Evolutionary conservation across 1,140 invertebrate species (phyloP).

Genomic region (Aphidius ervi): DNA sequence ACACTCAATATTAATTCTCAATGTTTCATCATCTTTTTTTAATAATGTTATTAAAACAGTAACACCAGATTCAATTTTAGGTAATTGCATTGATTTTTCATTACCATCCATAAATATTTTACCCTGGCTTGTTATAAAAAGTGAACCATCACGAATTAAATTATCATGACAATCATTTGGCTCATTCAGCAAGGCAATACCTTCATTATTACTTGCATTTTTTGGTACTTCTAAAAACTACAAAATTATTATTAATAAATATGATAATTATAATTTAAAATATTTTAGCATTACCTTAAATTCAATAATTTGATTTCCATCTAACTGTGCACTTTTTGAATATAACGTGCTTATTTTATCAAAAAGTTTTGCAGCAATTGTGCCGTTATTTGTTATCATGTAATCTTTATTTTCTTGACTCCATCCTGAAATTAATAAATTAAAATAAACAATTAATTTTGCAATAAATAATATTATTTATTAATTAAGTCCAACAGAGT

Average conservation of each 20-base stretch:
- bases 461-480: too few species aligned
- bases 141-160: slow-evolving; percentile 23
- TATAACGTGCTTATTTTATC: slow-evolving; percentile 28
- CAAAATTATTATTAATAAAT: too few species aligned
- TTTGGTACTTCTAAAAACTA: slow-evolving; percentile 27
- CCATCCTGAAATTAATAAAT: slow-evolving; percentile 21
- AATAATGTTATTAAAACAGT: slow-evolving; percentile 25
- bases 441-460: slow-evolving; percentile 10
- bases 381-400: slow-evolving; percentile 26
- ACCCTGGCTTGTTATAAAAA: slow-evolving; percentile 31
- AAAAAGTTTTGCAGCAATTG: slow-evolving; percentile 26
- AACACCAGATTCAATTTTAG: slow-evolving; percentile 25
- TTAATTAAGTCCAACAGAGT: too few species aligned
- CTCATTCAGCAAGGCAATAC: slow-evolving; percentile 29
- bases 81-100: slow-evolving; percentile 33
- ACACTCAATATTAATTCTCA: slow-evolving; percentile 33
- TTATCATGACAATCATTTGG: slow-evolving; percentile 19
- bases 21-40: slow-evolving; percentile 24
- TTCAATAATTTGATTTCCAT: slow-evolving; percentile 33
- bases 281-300: slow-evolving; percentile 24
- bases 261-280: slow-evolving; percentile 7
- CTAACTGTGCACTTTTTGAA: slow-evolving; percentile 27
- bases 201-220: slow-evolving; percentile 25
- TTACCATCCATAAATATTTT: slow-evolving; percentile 35
- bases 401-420: slow-evolving; percentile 25